Percentiles rank a stretch among this genome's conserved stretches.
Evolutionary conservation across 1,140 invertebrate species (phyloP).

Genomic region (Chrysoperla carnea): DNA sequence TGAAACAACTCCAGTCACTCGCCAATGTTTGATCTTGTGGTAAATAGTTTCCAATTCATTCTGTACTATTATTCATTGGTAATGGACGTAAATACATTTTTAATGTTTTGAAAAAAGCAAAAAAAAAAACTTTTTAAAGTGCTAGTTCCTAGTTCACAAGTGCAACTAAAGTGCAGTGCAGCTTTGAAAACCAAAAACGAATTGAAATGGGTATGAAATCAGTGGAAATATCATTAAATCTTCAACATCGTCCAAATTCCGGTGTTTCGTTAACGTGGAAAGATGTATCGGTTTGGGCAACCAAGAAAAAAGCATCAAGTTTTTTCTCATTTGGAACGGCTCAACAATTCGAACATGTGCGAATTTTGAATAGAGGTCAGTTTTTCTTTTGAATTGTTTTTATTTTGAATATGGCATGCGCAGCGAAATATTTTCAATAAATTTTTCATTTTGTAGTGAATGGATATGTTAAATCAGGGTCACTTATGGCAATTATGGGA

Average conservation of each 20-base stretch:
- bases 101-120: too few relatives aligned
- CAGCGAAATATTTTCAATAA: background rate
- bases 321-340: background rate
- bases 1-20: too few relatives aligned
- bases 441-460: constrained; percentile 17
- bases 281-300: background rate
- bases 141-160: too few relatives aligned
- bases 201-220: background rate
- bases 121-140: too few relatives aligned
- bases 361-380: background rate
- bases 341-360: background rate
- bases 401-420: background rate
- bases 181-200: too few relatives aligned
- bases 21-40: too few relatives aligned
- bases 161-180: too few relatives aligned
- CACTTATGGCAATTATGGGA: constrained; percentile 26
- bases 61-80: too few relatives aligned
- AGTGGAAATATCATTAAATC: background rate
- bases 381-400: background rate
- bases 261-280: background rate
- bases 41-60: too few relatives aligned
- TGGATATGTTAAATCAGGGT: constrained; percentile 20
- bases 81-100: too few relatives aligned
- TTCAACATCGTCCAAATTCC: background rate
- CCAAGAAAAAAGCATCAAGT: background rate